A percentile compares a stretch with the other conserved stretches of the same genome.
These are phyloP conservation scores for Hyperoplus lanceolatus DNA, from an alignment of 2,797 vertebrate genomes.

Conservation along the genomic window DNA sequence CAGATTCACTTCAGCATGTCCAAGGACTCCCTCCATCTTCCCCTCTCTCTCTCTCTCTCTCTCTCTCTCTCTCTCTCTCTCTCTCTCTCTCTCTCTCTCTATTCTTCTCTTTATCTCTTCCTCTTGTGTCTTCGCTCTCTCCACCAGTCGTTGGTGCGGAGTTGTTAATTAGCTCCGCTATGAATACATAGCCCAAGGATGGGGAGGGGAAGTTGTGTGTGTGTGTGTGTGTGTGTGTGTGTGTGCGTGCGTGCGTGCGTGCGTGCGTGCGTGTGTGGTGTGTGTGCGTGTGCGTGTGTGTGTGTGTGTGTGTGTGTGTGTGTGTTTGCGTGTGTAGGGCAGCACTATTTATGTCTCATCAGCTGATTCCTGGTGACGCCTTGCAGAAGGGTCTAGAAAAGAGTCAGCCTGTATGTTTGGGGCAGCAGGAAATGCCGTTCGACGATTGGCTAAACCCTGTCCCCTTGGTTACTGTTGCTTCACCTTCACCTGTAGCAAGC, in stretches of 20 bases:
- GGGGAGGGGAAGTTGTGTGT: slow-evolving; percentile 33
- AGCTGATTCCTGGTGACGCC: slow-evolving; percentile 67
- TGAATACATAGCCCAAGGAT: slow-evolving; percentile 77
- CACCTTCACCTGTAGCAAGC: background rate
- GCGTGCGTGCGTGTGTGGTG: slow-evolving; percentile 23
- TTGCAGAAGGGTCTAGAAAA: slow-evolving; percentile 40
- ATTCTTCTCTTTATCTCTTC: slow-evolving; percentile 34
- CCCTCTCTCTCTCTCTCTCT: slow-evolving; percentile 24
- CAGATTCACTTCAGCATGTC: slow-evolving; percentile 33
- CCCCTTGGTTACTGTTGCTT: background rate
- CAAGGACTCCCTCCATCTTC: slow-evolving; percentile 39
- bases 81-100: slow-evolving; percentile 2
- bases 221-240: slow-evolving; percentile 31
- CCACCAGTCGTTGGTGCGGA: slow-evolving; percentile 65
- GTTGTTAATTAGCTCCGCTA: slow-evolving; percentile 81
- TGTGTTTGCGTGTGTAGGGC: slow-evolving; percentile 27
- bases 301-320: slow-evolving; percentile 26
- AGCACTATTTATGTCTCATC: slow-evolving; percentile 78
- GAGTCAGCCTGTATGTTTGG: slow-evolving; percentile 1
- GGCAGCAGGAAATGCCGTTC: background rate
- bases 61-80: background rate
- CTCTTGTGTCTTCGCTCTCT: slow-evolving; percentile 36
- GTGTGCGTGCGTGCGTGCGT: slow-evolving; percentile 16
- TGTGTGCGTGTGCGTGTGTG: background rate
- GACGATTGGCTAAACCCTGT: background rate